Evolutionary conservation across 2,797 vertebrate species (phyloP), one percentile per base, ranked within the genome.

Genomic region (Ptychobarbus kaznakovi): DNA sequence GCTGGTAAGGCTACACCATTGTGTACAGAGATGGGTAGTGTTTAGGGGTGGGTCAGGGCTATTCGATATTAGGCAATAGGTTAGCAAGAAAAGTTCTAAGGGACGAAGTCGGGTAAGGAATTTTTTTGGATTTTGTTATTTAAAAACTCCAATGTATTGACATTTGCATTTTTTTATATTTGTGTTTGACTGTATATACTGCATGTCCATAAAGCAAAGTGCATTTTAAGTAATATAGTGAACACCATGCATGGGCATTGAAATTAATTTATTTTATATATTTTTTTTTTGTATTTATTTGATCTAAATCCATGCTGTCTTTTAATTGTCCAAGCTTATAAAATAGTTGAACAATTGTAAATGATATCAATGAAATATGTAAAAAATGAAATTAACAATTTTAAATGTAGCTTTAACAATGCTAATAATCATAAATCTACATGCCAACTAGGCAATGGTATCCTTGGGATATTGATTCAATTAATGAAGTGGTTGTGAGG

Each of bases 1-100:
- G 91, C 88, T 90, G 87, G 92, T 91, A 93, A 93, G 88, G 63
- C 77, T 89, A 92, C 89, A 91, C 92, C 90, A 35, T 8, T 63
- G 63, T 42, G 75, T 22, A 22, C 10, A 72, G 76, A 78, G 74
- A 79, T 20, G 56, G 40, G 53, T 4, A 49, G 12, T 40, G 25
- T 38, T 70, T 7, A 40, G 56, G 61, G 20, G 22, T 40, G 81
- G 74, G 42, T 38, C 69, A 4, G 28, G 63, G 65, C 28, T 86
- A 46, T 58, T 73, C 42, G 77, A 83, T 76, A 84, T 80, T 82
- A 51, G 58, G 56, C 42, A 32, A 44, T n/a, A 68, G 72, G 20
- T 70, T 77, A 42, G 13, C 63, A 56, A 16, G 53, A 38, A 65
- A 51, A 61, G 7, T 46, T 65, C 56, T 74, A 63, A 44, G 35